Evolutionary conservation across 1,140 invertebrate species (phyloP).

Genomic region (Nebria ingens): DNA sequence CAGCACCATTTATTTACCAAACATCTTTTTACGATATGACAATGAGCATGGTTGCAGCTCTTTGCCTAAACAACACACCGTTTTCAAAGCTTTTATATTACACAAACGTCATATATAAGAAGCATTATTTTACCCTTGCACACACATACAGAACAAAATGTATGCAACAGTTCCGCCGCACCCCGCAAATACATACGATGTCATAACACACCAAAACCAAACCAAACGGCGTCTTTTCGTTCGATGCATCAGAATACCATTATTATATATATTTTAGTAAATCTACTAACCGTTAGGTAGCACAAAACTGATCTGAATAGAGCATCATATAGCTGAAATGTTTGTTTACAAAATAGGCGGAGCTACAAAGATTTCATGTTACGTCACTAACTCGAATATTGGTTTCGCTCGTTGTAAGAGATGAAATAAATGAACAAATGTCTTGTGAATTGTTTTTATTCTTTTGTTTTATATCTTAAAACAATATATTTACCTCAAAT

Average conservation of each 20-base stretch:
- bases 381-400: too few species aligned
- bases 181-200: neutral
- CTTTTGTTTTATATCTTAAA: too few species aligned
- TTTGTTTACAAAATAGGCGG: too few species aligned
- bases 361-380: too few species aligned
- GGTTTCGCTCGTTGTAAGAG: too few species aligned
- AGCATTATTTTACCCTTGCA: neutral
- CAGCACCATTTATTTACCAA: neutral
- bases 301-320: too few species aligned
- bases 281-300: neutral
- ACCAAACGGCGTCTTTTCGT: neutral
- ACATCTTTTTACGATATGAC: neutral
- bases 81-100: too few species aligned
- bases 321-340: too few species aligned
- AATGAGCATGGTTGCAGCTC: neutral
- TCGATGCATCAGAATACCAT: neutral
- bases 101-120: neutral
- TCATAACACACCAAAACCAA: neutral
- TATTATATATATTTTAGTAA: neutral
- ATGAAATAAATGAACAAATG: too few species aligned
- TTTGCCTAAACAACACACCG: too few species aligned
- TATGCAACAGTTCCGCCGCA: constrained; percentile 4
- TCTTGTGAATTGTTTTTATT: too few species aligned
- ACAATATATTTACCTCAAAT: too few species aligned
- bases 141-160: neutral